Percentiles rank a stretch among this genome's conserved stretches.
Evolutionary conservation across 1,140 invertebrate species (phyloP).

Genomic region (Cardiocondyla obscurior): DNA sequence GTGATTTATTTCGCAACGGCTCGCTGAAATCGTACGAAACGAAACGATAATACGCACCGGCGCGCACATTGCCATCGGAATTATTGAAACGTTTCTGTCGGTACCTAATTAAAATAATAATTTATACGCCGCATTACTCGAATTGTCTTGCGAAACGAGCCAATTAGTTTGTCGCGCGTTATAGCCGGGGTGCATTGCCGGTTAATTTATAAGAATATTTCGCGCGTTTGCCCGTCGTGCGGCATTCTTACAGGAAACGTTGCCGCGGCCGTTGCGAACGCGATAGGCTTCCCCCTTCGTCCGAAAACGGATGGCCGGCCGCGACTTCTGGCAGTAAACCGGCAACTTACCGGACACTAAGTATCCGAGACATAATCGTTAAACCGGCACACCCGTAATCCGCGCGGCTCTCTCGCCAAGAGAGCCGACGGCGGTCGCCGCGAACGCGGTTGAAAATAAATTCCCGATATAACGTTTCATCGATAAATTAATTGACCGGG

Average conservation of each 20-base stretch:
- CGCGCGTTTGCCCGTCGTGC: background rate
- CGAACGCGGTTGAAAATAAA: conserved; percentile 58
- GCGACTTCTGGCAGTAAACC: conserved; percentile 25
- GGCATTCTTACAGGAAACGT: background rate
- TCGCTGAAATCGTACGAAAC: conserved; percentile 52
- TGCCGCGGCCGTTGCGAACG: background rate
- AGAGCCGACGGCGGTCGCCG: conserved; percentile 48
- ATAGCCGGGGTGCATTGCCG: background rate
- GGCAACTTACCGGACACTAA: conserved; percentile 33
- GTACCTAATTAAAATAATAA: conserved; percentile 44
- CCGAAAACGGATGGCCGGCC: conserved; percentile 3
- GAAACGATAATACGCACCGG: conserved; percentile 49
- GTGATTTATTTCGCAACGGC: conserved; percentile 63
- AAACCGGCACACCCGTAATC: conserved; percentile 45
- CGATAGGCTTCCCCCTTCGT: background rate
- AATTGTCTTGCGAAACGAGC: conserved; percentile 17
- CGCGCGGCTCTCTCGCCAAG: conserved; percentile 12
- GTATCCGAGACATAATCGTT: conserved; percentile 54
- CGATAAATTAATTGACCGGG: conserved; percentile 65
- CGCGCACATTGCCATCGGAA: conserved; percentile 24
- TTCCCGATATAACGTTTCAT: conserved; percentile 48
- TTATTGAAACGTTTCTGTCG: conserved; percentile 52
- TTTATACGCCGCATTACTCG: conserved; percentile 34
- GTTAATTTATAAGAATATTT: background rate
- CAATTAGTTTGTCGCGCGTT: conserved; percentile 25